Conservation (phyloP, 2,797 vertebrate genomes). For the Sparus aurata region DNA sequence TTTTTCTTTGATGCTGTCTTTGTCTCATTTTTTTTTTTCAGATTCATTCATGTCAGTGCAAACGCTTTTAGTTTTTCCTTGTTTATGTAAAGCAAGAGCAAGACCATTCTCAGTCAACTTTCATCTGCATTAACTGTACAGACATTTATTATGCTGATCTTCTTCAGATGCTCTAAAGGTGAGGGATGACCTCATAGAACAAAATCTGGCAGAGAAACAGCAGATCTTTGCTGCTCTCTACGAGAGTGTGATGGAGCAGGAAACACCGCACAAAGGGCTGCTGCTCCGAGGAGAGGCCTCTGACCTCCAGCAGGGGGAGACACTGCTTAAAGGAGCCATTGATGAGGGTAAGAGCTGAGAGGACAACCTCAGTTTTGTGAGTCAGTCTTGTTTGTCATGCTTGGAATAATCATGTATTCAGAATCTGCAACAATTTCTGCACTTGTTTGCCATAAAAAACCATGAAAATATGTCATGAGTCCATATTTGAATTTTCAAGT, state of each 20-base stretch:
- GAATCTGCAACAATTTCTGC: not conserved
- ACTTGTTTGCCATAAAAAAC: not conserved
- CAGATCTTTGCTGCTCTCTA: slow-evolving; percentile 88
- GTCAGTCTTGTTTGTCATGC: not conserved
- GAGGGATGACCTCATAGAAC: slow-evolving; percentile 86
- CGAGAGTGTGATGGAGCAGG: slow-evolving; percentile 78
- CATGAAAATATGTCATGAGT: not conserved
- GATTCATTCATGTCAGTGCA: not conserved
- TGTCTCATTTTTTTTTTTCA: too few species aligned
- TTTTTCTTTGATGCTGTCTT: not conserved
- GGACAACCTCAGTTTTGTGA: not conserved
- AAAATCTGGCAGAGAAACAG: slow-evolving; percentile 89
- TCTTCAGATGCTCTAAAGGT: slow-evolving; percentile 82
- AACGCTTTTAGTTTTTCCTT: not conserved
- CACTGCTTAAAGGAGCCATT: slow-evolving; percentile 86
- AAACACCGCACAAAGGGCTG: slow-evolving; percentile 75
- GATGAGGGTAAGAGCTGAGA: slow-evolving; percentile 83
- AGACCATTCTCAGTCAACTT: not conserved
- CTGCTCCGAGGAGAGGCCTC: slow-evolving; percentile 83
- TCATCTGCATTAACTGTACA: not conserved
- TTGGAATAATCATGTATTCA: not conserved
- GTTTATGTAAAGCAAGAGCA: not conserved
- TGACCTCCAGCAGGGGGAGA: slow-evolving; percentile 88
- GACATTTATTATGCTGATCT: not conserved
- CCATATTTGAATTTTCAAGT: not conserved